These are phyloP conservation scores for Nymphalis c-album DNA, from an alignment of 2,888 invertebrate genomes.

Conservation along the genomic window DNA sequence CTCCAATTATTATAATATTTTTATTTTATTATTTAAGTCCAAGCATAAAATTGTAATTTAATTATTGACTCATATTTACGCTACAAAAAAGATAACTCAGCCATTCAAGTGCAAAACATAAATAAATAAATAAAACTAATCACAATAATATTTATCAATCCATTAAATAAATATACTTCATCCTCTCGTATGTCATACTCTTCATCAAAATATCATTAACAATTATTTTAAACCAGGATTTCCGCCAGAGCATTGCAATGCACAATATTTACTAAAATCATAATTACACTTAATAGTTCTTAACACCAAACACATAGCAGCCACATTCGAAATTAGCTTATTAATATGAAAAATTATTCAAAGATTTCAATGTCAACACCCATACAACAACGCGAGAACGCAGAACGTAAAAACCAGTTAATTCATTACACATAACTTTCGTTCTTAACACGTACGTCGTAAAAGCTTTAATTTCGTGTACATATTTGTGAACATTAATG, in stretches of 20 bases:
- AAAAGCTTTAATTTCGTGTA: conserved; percentile 28
- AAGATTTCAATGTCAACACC: conserved; percentile 45
- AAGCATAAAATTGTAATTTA: too few species aligned
- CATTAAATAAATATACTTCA: too few species aligned
- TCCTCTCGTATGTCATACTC: not conserved
- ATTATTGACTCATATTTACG: too few species aligned
- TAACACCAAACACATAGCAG: conserved; percentile 27
- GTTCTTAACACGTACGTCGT: conserved; percentile 19
- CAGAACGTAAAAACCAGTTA: conserved; percentile 6
- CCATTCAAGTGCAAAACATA: too few species aligned
- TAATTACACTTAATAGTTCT: conserved; percentile 26
- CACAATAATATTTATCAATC: too few species aligned
- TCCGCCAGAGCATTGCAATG: conserved; percentile 30
- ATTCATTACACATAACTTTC: conserved; percentile 31
- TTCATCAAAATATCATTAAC: not conserved
- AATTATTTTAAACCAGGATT: conserved; percentile 34
- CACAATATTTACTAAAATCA: conserved; percentile 22
- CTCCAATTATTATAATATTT: too few species aligned
- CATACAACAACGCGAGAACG: conserved; percentile 27
- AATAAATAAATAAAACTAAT: too few species aligned
- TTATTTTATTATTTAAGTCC: too few species aligned
- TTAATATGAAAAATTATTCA: conserved; percentile 43
- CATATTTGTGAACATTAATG: conserved; percentile 24
- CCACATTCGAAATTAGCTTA: conserved; percentile 26
- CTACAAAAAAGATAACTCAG: too few species aligned